phyloP scores from a whole-genome alignment of 2,888 invertebrate species.

The Eristalis tenax region DNA sequence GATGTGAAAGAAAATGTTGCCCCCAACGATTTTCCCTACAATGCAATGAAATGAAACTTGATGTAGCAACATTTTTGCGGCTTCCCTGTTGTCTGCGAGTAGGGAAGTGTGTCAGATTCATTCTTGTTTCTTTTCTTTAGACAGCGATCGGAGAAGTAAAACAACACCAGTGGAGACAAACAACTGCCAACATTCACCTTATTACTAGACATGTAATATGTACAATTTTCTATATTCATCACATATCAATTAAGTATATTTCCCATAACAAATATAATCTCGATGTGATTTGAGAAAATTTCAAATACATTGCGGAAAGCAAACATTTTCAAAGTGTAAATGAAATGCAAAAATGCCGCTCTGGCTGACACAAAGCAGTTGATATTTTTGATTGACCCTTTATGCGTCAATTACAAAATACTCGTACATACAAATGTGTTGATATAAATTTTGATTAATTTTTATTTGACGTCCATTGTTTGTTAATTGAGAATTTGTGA shows the following conservation, averaged over 20 bases:
- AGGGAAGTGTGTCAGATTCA: conserved; percentile 55
- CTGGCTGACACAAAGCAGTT: conserved; percentile 38
- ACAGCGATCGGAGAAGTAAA: conserved; percentile 31
- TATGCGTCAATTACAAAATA: conserved; percentile 64
- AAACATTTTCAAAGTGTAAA: background rate
- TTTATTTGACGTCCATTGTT: conserved; percentile 63
- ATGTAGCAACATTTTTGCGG: conserved; percentile 47
- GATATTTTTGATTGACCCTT: conserved; percentile 66
- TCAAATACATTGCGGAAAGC: background rate
- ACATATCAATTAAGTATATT: background rate
- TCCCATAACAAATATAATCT: background rate
- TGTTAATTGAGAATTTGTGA: conserved; percentile 58
- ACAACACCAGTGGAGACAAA: conserved; percentile 13
- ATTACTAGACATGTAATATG: background rate
- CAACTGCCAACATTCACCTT: background rate
- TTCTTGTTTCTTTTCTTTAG: conserved; percentile 13
- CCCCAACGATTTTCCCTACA: conserved; percentile 33
- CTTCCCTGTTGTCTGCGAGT: conserved; percentile 29
- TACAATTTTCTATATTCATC: background rate
- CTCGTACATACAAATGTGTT: conserved; percentile 29
- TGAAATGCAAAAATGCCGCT: conserved; percentile 22
- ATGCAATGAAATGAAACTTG: conserved; percentile 35
- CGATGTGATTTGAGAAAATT: background rate
- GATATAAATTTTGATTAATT: conserved; percentile 60
- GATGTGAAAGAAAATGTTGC: conserved; percentile 36